Conservation (phyloP, 2,888 invertebrate species). For the Tetramorium bicarinatum region DNA sequence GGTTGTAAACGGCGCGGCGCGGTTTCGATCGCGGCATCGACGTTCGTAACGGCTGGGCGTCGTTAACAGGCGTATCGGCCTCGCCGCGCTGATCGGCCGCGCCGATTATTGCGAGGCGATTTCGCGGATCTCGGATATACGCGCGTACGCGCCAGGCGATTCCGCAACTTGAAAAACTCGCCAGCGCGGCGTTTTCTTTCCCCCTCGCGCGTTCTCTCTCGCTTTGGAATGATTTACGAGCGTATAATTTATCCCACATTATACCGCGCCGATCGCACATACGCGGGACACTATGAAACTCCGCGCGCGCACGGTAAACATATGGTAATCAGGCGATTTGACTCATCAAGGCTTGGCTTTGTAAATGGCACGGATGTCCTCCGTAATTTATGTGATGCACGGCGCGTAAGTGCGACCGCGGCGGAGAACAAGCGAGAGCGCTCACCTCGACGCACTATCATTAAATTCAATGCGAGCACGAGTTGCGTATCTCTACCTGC, state of each 20-base stretch:
- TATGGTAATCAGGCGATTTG: constrained; percentile 79
- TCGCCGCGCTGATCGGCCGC: background rate
- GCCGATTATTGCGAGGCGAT: constrained; percentile 28
- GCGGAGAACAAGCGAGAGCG: constrained; percentile 72
- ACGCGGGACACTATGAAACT: constrained; percentile 61
- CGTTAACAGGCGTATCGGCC: background rate
- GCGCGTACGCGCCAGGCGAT: constrained; percentile 20
- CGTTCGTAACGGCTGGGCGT: background rate
- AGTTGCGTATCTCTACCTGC: constrained; percentile 62
- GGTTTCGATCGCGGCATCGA: background rate
- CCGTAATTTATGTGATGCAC: constrained; percentile 79
- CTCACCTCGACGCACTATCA: constrained; percentile 75
- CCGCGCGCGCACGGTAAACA: constrained; percentile 70
- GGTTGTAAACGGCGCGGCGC: background rate
- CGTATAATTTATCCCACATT: constrained; percentile 72
- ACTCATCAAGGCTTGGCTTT: constrained; percentile 80
- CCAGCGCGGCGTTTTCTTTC: constrained; percentile 56
- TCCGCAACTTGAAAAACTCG: constrained; percentile 58
- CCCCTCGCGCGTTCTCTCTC: background rate
- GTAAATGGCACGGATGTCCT: constrained; percentile 79
- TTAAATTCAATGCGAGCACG: constrained; percentile 79
- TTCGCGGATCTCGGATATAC: constrained; percentile 1
- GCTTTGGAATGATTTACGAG: constrained; percentile 66
- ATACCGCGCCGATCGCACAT: constrained; percentile 49
- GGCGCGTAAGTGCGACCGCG: constrained; percentile 73